Base-by-base conservation (phyloP, 2,797 vertebrate species). In the Tachyglossus aculeatus region DNA sequence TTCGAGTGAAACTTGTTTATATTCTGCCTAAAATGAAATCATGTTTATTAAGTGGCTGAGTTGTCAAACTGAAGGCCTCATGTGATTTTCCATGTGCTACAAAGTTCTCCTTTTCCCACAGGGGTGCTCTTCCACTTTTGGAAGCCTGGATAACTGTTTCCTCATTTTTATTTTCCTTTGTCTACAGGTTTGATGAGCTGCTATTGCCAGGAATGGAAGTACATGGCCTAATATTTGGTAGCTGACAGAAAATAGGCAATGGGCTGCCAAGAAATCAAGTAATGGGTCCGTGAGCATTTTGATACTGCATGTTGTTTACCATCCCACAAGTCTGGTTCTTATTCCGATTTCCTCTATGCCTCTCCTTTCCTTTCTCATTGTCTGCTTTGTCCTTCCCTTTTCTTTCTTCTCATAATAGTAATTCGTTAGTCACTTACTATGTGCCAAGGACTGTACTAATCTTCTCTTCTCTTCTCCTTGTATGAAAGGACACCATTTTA, bases 1-100 rank as follows among this genome's bases (percentile, higher is more conserved):
- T 79, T 78, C 4, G 3, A 81, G 80, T 72, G 57, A 58, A 72
- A 62, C 29, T 77, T 82, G 69, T 71, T 86, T 78, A 57, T 67
- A 75, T 60, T 53, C 60, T 57, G 22, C 27, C 19, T 37, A 25
- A 68, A 77, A 77, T 61, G 57, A 51, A 71, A 32, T 58, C 11
- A 44, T 16, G 53, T 25, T 18, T 45, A 34, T 27, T 63, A 41
- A 86, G 52, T 55, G 27, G 5, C 5, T 37, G 47, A 66, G n/a
- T 51, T 62, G 48, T 67, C 55, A 71, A 32, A 44, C 5, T 14
- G 53, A 75, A 19, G 31, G 33, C 21, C 21, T 45, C 8, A 22
- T 25, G 21, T 37, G 16, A 45, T 67, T 65, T 40, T 22, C 19
- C 5, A 34, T 31, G 37, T 25, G 12, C 27, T 3, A 6, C 6